Evolutionary conservation across 2,888 invertebrate genomes (phyloP), one percentile per base, ranked within the genome.

Genomic region (Aproaerema taeniolella): DNA sequence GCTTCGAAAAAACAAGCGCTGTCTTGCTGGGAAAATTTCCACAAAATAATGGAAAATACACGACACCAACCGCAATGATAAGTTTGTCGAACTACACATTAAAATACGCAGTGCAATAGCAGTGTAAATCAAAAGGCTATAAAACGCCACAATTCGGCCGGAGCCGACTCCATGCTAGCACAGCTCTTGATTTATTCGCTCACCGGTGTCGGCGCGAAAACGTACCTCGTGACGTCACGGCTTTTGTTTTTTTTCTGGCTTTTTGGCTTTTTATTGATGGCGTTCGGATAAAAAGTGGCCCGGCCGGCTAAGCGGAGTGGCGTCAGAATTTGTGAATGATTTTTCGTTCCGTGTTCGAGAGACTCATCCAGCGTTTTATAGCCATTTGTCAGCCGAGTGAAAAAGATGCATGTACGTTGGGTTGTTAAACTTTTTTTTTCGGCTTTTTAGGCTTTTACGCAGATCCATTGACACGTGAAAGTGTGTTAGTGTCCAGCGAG

Each of bases 391-490:
- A 86, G 79, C 65, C 67, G 67, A 50, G 65, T 67, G 81, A 78
- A 75, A 78, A 81, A 82, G 85, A 85, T 79, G 82, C 83, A 79
- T 79, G 81, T 74, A 72, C 66, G 61, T 61, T 66, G 60, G 47
- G 50, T 52, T 52, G 58, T 55, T 61, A 60, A 61, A 63, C 57
- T 59, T 53, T 42, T 53, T 57, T 58, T 78, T 75, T 67, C 57
- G 58, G 63, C 67, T 76, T 83, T 83, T 83, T 76, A 71, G 73
- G 85, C 85, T 86, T 85, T 86, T 80, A 85, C 82, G 76, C 64
- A 74, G 67, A 75, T 72, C 79, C 82, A 83, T 81, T 81, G 85
- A 85, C 85, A 85, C 81, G 82, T 70, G 75, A 81, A 82, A 85
- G 81, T 83, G 83, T 85, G 85, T 85, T 85, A 83, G 78, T 74